Conservation (phyloP, 2,113 vertebrate species). For the Pontoporia blainvillei region DNA sequence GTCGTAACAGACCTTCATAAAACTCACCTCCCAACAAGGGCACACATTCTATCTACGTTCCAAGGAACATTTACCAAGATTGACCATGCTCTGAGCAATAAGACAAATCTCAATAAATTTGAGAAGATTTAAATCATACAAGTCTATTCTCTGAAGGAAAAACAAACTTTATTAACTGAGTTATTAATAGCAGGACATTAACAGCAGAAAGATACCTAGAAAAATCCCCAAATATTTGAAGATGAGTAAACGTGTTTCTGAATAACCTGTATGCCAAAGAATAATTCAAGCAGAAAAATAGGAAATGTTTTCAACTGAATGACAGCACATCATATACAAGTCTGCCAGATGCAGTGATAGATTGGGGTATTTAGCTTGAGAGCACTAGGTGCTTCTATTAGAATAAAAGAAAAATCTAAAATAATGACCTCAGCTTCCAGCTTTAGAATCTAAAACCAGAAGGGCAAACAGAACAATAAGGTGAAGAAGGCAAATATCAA, state of each 20-base stretch:
- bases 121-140: neutral
- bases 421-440: neutral
- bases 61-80: neutral
- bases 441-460: neutral
- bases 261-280: neutral
- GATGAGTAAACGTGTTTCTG: neutral
- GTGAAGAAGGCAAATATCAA: no score
- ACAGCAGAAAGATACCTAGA: neutral
- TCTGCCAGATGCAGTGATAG: no score
- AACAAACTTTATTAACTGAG: neutral
- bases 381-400: rapidly evolving
- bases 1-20: no score
- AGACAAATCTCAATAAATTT: neutral
- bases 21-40: neutral
- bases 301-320: neutral
- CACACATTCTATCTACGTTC: neutral
- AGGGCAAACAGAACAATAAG: neutral
- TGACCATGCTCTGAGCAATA: neutral
- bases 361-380: rapidly evolving
- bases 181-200: no score
- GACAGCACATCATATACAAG: neutral
- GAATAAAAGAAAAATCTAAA: neutral
- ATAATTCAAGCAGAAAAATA: neutral
- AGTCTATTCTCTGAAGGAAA: neutral
- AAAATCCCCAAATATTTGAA: neutral